Conservation (phyloP, 2,888 invertebrate genomes). For the Matsumyia berberina region DNA sequence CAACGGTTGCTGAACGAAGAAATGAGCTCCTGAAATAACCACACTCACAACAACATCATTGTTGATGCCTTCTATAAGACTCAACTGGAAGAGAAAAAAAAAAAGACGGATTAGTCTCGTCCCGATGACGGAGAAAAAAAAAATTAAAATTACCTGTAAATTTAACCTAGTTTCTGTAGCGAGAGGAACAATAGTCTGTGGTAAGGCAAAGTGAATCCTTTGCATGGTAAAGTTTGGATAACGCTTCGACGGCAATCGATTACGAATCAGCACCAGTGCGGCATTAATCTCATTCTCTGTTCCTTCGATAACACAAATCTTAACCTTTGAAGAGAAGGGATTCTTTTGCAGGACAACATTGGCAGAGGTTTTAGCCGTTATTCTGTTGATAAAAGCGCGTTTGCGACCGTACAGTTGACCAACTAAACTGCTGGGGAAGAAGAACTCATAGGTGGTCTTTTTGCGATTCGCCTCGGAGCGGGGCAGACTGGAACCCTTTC, state of each 20-base stretch:
- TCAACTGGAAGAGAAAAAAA: slow-evolving; percentile 86
- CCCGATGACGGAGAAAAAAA: no score
- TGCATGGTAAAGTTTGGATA: slow-evolving; percentile 91
- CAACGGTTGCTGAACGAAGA: slow-evolving; percentile 97
- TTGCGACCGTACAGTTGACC: slow-evolving; percentile 94
- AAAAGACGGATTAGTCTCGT: not conserved
- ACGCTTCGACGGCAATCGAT: slow-evolving; percentile 92
- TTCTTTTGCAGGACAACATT: slow-evolving; percentile 90
- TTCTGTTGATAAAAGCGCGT: slow-evolving; percentile 92
- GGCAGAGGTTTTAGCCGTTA: slow-evolving; percentile 91
- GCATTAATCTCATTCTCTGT: slow-evolving; percentile 91
- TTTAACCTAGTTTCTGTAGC: slow-evolving; percentile 82
- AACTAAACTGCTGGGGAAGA: slow-evolving; percentile 90
- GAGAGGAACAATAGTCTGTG: slow-evolving; percentile 83
- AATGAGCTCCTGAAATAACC: slow-evolving; percentile 93
- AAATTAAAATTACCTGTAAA: slow-evolving; percentile 85
- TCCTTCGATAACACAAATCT: slow-evolving; percentile 94
- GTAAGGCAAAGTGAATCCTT: slow-evolving; percentile 82
- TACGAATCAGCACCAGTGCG: slow-evolving; percentile 93
- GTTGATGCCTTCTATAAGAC: slow-evolving; percentile 95
- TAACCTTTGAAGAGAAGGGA: slow-evolving; percentile 89
- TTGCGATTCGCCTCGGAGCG: slow-evolving; percentile 81
- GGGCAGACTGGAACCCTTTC: slow-evolving; percentile 83
- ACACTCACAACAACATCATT: slow-evolving; percentile 96
- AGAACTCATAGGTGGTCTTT: slow-evolving; percentile 86